Conservation (phyloP, 2,888 invertebrate genomes). For the Epistrophe eligans region DNA sequence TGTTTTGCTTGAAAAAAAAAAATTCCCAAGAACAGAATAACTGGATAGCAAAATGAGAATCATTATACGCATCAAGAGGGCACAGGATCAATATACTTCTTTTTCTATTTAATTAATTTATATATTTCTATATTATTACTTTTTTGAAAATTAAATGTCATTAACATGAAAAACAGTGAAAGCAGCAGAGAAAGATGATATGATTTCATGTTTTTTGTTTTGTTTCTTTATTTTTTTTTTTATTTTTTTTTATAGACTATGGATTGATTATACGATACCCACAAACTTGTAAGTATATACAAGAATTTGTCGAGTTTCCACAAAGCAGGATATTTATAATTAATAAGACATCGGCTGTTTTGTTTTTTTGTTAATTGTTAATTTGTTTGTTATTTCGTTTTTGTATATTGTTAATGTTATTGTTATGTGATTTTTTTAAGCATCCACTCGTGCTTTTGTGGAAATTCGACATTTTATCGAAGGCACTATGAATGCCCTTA, state of each 20-base stretch:
- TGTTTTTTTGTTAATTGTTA: no score
- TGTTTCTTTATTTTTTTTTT: slow-evolving; percentile 3
- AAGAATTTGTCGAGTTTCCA: slow-evolving; percentile 50
- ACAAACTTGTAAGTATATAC: slow-evolving; percentile 35
- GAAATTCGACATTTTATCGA: slow-evolving; percentile 61
- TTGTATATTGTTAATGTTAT: background rate
- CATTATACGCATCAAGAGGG: background rate
- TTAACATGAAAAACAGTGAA: slow-evolving; percentile 9
- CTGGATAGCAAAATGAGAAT: background rate
- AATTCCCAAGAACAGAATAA: background rate
- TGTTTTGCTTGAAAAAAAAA: background rate
- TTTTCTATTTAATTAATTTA: background rate
- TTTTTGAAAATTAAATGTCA: background rate
- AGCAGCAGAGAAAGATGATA: slow-evolving; percentile 17
- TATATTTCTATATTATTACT: background rate
- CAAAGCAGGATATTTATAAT: slow-evolving; percentile 29
- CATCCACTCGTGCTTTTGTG: slow-evolving; percentile 35
- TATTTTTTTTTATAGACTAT: slow-evolving; percentile 53
- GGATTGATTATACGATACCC: slow-evolving; percentile 54
- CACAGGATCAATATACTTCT: background rate
- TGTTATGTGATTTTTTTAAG: slow-evolving; percentile 10
- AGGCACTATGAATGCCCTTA: slow-evolving; percentile 72
- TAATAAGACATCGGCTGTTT: background rate
- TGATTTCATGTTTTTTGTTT: slow-evolving; percentile 33
- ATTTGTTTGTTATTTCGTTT: background rate